phyloP scores from a whole-genome alignment of 2,888 invertebrate species.

The Archips crataeganus region DNA sequence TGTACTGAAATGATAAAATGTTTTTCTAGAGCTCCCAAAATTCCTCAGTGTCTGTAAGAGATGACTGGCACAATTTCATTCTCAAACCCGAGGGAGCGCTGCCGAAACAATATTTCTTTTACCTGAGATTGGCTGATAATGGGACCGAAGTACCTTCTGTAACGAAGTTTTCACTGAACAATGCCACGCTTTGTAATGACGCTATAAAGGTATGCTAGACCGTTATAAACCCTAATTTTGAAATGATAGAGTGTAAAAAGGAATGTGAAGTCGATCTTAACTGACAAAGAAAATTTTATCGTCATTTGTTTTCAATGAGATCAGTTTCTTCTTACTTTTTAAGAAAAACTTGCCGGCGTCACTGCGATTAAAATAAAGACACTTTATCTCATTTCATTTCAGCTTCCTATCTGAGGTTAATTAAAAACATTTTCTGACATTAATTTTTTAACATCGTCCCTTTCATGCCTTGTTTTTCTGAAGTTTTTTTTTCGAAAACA shows the following conservation, averaged over 20 bases:
- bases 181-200: conserved; percentile 67
- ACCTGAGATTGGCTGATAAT: conserved; percentile 51
- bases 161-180: conserved; percentile 62
- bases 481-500: neutral
- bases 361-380: neutral
- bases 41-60: conserved; percentile 50
- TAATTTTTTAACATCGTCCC: neutral
- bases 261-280: neutral
- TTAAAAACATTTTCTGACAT: neutral
- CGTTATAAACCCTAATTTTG: neutral
- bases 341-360: conserved; percentile 5
- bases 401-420: neutral
- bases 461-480: neutral
- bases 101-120: conserved; percentile 62
- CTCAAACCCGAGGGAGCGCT: conserved; percentile 55
- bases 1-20: neutral
- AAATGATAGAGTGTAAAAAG: neutral
- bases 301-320: conserved; percentile 27
- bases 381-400: neutral
- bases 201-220: conserved; percentile 63
- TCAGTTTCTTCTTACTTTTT: conserved; percentile 11
- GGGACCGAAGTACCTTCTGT: conserved; percentile 62
- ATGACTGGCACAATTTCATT: conserved; percentile 54
- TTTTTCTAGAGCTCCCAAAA: conserved; percentile 59
- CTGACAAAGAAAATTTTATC: conserved; percentile 18